A percentile compares a stretch with the other conserved stretches of the same genome.
phyloP scores from a whole-genome alignment of 2,113 vertebrate species.

The Micromys minutus region DNA sequence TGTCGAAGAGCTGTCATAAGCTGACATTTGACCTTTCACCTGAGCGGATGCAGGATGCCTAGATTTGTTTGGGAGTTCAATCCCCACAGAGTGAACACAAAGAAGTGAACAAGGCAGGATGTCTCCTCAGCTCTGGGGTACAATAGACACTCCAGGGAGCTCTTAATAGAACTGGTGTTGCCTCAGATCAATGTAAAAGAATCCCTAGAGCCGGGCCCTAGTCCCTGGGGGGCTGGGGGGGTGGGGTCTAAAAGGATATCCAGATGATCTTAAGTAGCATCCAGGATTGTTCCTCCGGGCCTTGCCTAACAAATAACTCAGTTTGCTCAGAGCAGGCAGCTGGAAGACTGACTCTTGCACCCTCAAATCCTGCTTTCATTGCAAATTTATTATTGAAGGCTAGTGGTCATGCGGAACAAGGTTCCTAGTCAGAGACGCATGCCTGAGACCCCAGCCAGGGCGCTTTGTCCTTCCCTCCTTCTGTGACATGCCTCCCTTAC shows the following conservation, averaged over 20 bases:
- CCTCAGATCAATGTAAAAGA: background rate
- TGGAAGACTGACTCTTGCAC: background rate
- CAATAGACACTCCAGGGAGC: background rate
- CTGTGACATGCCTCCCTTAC: background rate
- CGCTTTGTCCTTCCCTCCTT: background rate
- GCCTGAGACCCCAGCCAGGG: background rate
- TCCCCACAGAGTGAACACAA: background rate
- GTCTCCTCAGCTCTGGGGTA: background rate
- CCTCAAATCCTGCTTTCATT: background rate
- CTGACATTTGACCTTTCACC: background rate
- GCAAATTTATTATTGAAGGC: background rate
- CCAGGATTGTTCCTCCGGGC: background rate
- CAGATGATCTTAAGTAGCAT: background rate
- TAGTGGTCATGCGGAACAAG: too few species aligned
- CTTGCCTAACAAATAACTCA: too few species aligned
- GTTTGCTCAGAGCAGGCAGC: background rate
- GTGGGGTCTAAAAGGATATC: background rate
- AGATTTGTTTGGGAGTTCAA: background rate
- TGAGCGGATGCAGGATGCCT: background rate
- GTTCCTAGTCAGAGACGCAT: background rate
- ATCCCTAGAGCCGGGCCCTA: fast-evolving
- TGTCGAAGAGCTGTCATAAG: too few species aligned
- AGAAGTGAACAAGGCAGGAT: background rate
- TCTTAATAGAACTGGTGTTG: background rate
- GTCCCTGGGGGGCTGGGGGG: background rate